Evolutionary conservation across 2,888 invertebrate genomes (phyloP), one percentile per base, ranked within the genome.

Genomic region (Orthonychiurus folsomi): DNA sequence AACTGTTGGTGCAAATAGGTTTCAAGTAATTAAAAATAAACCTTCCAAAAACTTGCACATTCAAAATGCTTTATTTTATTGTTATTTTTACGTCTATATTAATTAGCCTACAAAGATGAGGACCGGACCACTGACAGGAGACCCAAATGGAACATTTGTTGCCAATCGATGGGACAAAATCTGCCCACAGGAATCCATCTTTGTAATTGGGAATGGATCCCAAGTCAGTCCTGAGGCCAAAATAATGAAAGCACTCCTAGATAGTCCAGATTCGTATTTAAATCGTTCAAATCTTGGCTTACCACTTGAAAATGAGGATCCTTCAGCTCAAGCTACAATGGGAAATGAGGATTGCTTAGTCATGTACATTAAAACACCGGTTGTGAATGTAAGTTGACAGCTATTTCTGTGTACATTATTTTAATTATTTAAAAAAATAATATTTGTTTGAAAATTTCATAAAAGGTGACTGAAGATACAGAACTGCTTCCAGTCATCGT

Each of bases 401-500:
- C n/a, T n/a, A n/a, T n/a, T n/a, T n/a, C n/a, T n/a, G n/a, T n/a
- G n/a, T n/a, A n/a, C n/a, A n/a, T n/a, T n/a, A n/a, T n/a, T n/a
- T n/a, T n/a, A n/a, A n/a, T n/a, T n/a, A n/a, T n/a, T n/a, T n/a
- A n/a, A n/a, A n/a, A n/a, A n/a, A n/a, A n/a, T n/a, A n/a, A n/a
- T n/a, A n/a, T n/a, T n/a, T n/a, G n/a, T n/a, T n/a, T n/a, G n/a
- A 48, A 48, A 48, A 48, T 48, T n/a, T n/a, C 48, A 48, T n/a
- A 48, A n/a, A 37, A 57, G 50, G 25, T 57, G 9, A 47, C 61
- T 1, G 53, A 48, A 15, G 15, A 55, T 18, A 25, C 21, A 1
- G 63, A 64, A 2, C 57, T 66, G 1, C 57, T 66, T 12, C 73
- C 72, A 1, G 73, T 73, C 1, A 64, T 73, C 60, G 62, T 73